Base-by-base conservation (phyloP, 2,888 invertebrate species). In the Metacarcinus magister region DNA sequence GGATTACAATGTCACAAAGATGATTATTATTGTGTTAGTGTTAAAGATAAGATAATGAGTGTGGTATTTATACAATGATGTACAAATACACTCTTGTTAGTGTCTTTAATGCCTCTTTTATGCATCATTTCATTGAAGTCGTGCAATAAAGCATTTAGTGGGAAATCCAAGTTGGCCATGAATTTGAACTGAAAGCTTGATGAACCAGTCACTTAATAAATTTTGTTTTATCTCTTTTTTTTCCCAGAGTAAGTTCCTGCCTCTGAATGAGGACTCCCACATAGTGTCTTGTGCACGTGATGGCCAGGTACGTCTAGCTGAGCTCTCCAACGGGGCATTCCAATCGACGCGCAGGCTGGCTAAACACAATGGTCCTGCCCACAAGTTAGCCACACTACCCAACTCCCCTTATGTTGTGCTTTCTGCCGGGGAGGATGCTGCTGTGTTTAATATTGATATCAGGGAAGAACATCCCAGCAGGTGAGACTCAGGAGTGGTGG, bases 221-320 rank as follows among this genome's bases (percentile, higher is more conserved):
- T 91, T 90, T 43, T 28, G 5, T 23, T 23, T 16, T 46, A 19
- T 60, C 87, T 92, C 82, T 67, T 91, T 87, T 48, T 28, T 67
- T 97, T 97, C 97, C 4, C 97, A 98, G 98, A 98, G 98, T 43
- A 99, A 99, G 98, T 99, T 99, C 98, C 98, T 99, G 97, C 98
- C 99, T 95, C 98, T 98, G 89, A 98, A 98, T 97, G 98, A 98
- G 43, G 99, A 99, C 97, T 98, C 98, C 96, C 98, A 99, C 97
- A 98, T 99, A 87, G 99, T 99, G 67, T 99, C 99, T 0, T 98
- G 99, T 97, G 99, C 99, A 0, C 98, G 99, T 95, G 99, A 99
- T 98, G 99, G 99, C 10, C 99, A 99, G 98, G 98, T 99, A 13
- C 97, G 98, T 89, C 97, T 98, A 95, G 98, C 98, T 16, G 98